phyloP scores from a whole-genome alignment of 2,797 vertebrate species.

The Okamejei kenojei region DNA sequence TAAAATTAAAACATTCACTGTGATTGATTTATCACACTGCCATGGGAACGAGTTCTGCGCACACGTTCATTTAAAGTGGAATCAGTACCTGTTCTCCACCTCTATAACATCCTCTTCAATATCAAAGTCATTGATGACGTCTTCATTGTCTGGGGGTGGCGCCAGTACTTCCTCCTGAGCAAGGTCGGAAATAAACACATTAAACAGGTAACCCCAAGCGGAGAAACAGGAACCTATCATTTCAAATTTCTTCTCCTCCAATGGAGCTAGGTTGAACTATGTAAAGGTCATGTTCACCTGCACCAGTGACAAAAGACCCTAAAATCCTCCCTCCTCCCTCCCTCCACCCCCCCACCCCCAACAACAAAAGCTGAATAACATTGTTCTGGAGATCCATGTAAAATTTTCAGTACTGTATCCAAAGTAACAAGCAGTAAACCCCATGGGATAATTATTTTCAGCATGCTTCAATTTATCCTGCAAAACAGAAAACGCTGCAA shows the following conservation, averaged over 20 bases:
- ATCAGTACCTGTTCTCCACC: slow-evolving; percentile 85
- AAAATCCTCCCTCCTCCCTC: neutral
- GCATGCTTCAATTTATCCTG: neutral
- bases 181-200: slow-evolving; percentile 46
- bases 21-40: neutral
- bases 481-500: neutral
- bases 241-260: neutral
- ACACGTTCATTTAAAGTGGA: neutral
- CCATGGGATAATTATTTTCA: neutral
- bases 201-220: neutral
- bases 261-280: neutral
- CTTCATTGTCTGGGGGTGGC: slow-evolving; percentile 93
- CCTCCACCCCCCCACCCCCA: no score
- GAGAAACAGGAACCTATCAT: neutral
- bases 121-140: slow-evolving; percentile 96
- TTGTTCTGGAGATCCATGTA: neutral
- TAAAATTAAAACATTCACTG: neutral
- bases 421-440: neutral
- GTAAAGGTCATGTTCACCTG: neutral
- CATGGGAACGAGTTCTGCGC: neutral
- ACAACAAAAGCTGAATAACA: neutral
- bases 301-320: neutral
- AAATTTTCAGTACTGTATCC: neutral
- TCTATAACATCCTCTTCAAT: slow-evolving; percentile 98
- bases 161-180: slow-evolving; percentile 90